Conservation (phyloP, 2,797 vertebrate genomes). For the Hydrophis major region DNA sequence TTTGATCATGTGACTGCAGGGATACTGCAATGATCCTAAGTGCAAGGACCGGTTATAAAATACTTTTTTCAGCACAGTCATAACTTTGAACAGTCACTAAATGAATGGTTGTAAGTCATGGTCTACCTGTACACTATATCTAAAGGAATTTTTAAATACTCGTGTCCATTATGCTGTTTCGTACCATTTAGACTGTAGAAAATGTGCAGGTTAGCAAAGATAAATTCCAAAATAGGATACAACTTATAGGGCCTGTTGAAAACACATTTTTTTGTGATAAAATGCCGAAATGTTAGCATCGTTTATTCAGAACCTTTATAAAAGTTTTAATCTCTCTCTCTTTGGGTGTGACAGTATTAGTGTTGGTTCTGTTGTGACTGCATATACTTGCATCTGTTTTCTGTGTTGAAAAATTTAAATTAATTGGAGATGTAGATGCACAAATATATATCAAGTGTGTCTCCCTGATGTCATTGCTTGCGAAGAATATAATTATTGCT, state of each 20-base stretch:
- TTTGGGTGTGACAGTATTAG: background rate
- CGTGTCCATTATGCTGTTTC: background rate
- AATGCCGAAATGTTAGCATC: conserved; percentile 19
- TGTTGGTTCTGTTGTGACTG: background rate
- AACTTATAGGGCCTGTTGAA: conserved; percentile 20
- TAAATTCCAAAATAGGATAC: conserved; percentile 2
- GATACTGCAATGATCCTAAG: background rate
- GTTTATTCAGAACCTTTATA: conserved; percentile 28
- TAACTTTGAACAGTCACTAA: background rate
- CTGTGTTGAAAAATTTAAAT: conserved; percentile 1
- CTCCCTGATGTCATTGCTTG: conserved; percentile 11
- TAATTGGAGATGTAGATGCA: background rate
- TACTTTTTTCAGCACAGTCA: background rate
- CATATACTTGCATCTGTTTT: background rate
- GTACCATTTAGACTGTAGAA: background rate
- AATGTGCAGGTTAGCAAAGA: background rate
- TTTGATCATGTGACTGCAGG: background rate
- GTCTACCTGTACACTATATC: background rate
- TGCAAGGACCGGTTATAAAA: background rate
- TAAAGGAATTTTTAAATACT: background rate
- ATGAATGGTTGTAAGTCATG: background rate
- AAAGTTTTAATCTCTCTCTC: background rate
- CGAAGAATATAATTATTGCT: background rate
- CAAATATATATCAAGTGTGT: background rate
- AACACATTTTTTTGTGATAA: conserved; percentile 26